These are phyloP conservation scores for Lasioglossum leucozonium DNA, from an alignment of 2,888 invertebrate species.

Conservation along the genomic window DNA sequence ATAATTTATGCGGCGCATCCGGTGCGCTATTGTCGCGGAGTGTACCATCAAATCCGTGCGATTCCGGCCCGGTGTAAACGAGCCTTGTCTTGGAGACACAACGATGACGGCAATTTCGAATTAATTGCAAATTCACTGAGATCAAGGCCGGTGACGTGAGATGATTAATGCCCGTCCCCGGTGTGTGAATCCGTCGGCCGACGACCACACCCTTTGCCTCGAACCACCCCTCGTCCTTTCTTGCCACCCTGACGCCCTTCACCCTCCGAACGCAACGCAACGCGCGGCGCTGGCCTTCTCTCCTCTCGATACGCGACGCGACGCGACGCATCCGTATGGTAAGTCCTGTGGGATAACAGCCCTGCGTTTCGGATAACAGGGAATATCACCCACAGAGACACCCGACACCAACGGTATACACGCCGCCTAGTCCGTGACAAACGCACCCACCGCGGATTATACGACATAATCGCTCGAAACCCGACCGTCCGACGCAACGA, in stretches of 20 bases:
- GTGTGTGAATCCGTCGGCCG: constrained; percentile 62
- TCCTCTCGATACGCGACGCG: constrained; percentile 51
- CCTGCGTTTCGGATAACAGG: constrained; percentile 84
- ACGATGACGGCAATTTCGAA: constrained; percentile 79
- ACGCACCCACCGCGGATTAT: constrained; percentile 81
- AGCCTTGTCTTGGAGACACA: constrained; percentile 45
- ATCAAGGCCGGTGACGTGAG: constrained; percentile 77
- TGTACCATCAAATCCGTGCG: background rate
- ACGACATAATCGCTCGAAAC: constrained; percentile 83
- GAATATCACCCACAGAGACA: constrained; percentile 80
- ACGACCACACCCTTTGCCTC: constrained; percentile 47
- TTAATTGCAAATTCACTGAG: constrained; percentile 81
- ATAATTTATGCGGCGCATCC: background rate
- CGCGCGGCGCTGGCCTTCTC: constrained; percentile 45
- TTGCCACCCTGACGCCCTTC: constrained; percentile 17
- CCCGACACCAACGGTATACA: constrained; percentile 66
- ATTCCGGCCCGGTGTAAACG: constrained; percentile 24
- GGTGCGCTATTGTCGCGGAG: background rate
- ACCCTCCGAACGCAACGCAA: constrained; percentile 22
- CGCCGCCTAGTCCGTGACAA: constrained; percentile 75
- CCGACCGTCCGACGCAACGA: constrained; percentile 75
- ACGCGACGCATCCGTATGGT: constrained; percentile 75
- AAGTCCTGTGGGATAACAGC: constrained; percentile 84
- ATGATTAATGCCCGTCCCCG: constrained; percentile 79
- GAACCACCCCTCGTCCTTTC: constrained; percentile 37